These are phyloP conservation scores for Oncorhynchus kisutch DNA, from an alignment of 2,113 vertebrate genomes.

Conservation along the genomic window DNA sequence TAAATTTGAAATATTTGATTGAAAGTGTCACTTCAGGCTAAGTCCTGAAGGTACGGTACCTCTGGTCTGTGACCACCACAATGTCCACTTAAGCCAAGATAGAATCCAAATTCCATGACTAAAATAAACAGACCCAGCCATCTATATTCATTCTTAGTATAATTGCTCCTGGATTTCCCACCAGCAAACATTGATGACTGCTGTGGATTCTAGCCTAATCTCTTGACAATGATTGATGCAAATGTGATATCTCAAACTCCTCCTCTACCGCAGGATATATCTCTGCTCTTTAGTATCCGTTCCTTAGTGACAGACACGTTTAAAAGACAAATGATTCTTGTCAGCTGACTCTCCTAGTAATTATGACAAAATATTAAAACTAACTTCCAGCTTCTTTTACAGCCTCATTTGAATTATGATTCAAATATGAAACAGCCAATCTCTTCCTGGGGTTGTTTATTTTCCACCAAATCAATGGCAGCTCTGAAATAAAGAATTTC, in stretches of 20 bases:
- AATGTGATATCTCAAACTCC: slow-evolving; percentile 44
- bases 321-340: slow-evolving; percentile 56
- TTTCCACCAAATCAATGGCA: not conserved
- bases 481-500: slow-evolving; percentile 19
- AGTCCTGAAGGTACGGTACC: not conserved
- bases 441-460: not conserved
- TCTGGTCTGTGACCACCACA: not conserved
- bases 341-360: slow-evolving; percentile 46
- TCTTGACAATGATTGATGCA: slow-evolving; percentile 57
- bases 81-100: not conserved
- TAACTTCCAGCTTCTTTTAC: not conserved
- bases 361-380: slow-evolving; percentile 28
- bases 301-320: slow-evolving; percentile 49
- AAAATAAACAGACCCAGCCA: not conserved
- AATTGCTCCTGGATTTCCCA: slow-evolving; percentile 31
- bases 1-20: not conserved
- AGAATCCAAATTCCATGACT: slow-evolving; percentile 5
- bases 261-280: slow-evolving; percentile 19
- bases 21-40: not conserved
- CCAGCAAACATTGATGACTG: slow-evolving; percentile 33
- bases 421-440: not conserved
- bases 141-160: slow-evolving; percentile 25
- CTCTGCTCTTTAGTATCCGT: slow-evolving; percentile 54
- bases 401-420: not conserved
- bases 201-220: slow-evolving; percentile 34